phyloP scores from a whole-genome alignment of 2,888 invertebrate species.

The Diloba caeruleocephala region DNA sequence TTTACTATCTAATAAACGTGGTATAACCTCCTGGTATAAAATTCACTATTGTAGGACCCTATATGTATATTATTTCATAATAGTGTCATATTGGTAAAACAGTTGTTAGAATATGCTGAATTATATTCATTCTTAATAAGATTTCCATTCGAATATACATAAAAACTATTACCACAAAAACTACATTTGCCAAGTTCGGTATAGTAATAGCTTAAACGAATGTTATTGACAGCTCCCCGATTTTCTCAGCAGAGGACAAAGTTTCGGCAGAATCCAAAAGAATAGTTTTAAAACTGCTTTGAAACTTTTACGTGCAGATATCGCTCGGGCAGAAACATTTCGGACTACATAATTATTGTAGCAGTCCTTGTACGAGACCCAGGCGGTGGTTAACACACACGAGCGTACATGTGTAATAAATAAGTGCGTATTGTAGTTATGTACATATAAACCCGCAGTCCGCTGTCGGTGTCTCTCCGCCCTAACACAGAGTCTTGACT shows the following conservation, averaged over 20 bases:
- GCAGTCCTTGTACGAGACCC: slow-evolving; percentile 21
- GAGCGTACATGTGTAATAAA: slow-evolving; percentile 26
- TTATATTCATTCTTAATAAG: background rate
- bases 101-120: background rate
- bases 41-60: too few species aligned
- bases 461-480: slow-evolving; percentile 38
- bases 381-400: slow-evolving; percentile 32
- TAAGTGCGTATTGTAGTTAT: slow-evolving; percentile 22
- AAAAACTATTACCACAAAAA: background rate
- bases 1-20: too few species aligned
- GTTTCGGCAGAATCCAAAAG: slow-evolving; percentile 21
- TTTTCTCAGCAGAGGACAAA: slow-evolving; percentile 15
- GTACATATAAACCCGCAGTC: slow-evolving; percentile 14
- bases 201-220: slow-evolving; percentile 5
- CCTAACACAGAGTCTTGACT: slow-evolving; percentile 48
- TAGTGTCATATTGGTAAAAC: too few species aligned
- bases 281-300: slow-evolving; percentile 14
- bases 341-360: slow-evolving; percentile 41
- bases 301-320: slow-evolving; percentile 2
- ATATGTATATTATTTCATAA: too few species aligned
- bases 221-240: slow-evolving; percentile 26
- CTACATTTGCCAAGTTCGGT: slow-evolving; percentile 9
- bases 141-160: too few species aligned
- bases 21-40: too few species aligned
- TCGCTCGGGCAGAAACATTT: slow-evolving; percentile 16